Evolutionary conservation across 2,113 vertebrate genomes (phyloP), one percentile per base, ranked within the genome.

Genomic region (Anolis carolinensis): DNA sequence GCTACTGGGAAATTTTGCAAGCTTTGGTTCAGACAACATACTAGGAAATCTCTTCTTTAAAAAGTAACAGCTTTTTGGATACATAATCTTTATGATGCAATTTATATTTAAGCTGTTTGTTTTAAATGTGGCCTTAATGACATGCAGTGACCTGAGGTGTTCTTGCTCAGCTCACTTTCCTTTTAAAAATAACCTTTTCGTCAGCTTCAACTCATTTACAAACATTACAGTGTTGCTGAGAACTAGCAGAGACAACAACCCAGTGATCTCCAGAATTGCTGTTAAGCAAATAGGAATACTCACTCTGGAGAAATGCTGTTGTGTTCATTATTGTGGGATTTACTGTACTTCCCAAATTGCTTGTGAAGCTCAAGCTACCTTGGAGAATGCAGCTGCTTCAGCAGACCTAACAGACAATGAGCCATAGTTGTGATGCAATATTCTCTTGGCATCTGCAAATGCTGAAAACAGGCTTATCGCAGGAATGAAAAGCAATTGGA

Each of bases 141-240:
- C 72, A 34, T 82, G 48, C 16, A 74, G 72, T 55, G 79, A 32
- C 13, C 84, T 71, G 34, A 77, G 71, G 0, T 34, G 62, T 88
- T 34, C 67, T 13, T 82, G 13, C 85, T 55, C 50, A 65, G 18
- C 21, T 62, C 84, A 11, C 4, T 88, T 63, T 0, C 7, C 63
- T 89, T 91, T 89, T 87, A 7, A 85, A 91, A 81, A 85, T 3
- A 72, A 4, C 48, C 44, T 81, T 88, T 81, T 7, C 68, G 87
- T 90, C 68, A 36, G 55, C 44, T 85, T 70, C 13, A 21, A 5
- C 32, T 78, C 13, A 55, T 75, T 73, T 25, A 76, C 70, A 70
- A 30, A 59, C 44, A 5, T 70, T 11, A 9, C 78, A 55, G 1
- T 23, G 85, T 90, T 84, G 85, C 27, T 6, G 32, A 20, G 30